Percentiles rank a stretch among this genome's conserved stretches.
Evolutionary conservation across 2,888 invertebrate species (phyloP).

Genomic region (Scaptomyza reducta): DNA sequence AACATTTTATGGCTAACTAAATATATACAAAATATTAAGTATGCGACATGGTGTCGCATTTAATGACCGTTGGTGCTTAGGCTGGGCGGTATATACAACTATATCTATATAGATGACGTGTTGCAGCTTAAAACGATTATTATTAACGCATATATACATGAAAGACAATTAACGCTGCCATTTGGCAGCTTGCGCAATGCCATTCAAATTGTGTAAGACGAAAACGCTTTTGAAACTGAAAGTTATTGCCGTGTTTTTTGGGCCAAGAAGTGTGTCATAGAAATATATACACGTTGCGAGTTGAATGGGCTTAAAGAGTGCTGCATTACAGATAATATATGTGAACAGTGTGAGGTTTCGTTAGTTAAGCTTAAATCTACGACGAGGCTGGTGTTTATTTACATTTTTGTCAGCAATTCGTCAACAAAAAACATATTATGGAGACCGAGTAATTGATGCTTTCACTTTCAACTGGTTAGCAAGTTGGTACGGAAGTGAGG

Average conservation of each 20-base stretch:
- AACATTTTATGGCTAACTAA: constrained; percentile 20
- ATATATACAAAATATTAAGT: constrained; percentile 62
- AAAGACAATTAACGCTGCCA: constrained; percentile 30
- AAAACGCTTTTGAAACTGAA: constrained; percentile 39
- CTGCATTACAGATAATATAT: background rate
- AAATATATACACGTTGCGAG: constrained; percentile 8
- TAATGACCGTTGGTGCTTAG: constrained; percentile 46
- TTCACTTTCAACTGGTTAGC: constrained; percentile 67
- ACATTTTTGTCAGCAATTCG: constrained; percentile 45
- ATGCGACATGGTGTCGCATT: constrained; percentile 64
- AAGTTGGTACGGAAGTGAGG: constrained; percentile 53
- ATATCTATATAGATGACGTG: constrained; percentile 19
- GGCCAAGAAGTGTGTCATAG: constrained; percentile 42
- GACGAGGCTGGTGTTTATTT: constrained; percentile 50
- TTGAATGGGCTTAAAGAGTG: constrained; percentile 26
- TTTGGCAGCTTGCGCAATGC: constrained; percentile 42
- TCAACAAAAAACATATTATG: constrained; percentile 35
- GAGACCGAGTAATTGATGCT: constrained; percentile 54
- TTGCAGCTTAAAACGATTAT: constrained; percentile 19
- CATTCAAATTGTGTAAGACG: constrained; percentile 33
- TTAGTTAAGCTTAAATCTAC: constrained; percentile 8
- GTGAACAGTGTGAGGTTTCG: background rate
- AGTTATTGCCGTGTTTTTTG: constrained; percentile 26
- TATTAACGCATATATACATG: constrained; percentile 26
- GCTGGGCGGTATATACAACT: constrained; percentile 11